phyloP scores from a whole-genome alignment of 2,113 vertebrate species.

The Cathartes aura region DNA sequence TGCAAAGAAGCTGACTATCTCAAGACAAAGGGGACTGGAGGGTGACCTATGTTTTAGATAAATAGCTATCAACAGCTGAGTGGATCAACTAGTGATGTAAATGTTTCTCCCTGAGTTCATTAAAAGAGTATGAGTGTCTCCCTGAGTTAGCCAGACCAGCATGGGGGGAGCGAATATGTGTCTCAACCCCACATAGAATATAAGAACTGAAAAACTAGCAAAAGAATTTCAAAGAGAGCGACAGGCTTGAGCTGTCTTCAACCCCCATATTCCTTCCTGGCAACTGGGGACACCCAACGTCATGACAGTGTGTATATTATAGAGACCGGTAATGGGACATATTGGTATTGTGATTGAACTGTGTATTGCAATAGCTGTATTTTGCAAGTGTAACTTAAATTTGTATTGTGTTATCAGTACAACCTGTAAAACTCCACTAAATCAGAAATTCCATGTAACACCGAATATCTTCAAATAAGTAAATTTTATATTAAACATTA shows the following conservation, averaged over 20 bases:
- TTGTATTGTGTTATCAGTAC: not conserved
- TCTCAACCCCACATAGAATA: not conserved
- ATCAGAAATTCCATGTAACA: not conserved
- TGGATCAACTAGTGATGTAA: not conserved
- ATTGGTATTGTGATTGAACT: not conserved
- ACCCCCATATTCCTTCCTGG: not conserved
- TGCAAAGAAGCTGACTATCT: not conserved
- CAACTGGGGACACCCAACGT: fast-evolving
- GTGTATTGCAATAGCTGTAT: not conserved
- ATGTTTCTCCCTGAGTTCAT: not conserved
- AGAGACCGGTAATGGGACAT: fast-evolving
- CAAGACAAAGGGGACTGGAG: fast-evolving
- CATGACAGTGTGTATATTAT: not conserved
- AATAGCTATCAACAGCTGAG: not conserved
- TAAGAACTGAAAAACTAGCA: not conserved
- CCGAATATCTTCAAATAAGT: not conserved
- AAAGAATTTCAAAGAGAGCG: not conserved
- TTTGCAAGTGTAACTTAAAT: not conserved
- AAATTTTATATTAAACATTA: not conserved
- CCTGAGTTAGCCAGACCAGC: not conserved
- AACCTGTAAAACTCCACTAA: not conserved
- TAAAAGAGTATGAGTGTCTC: not conserved
- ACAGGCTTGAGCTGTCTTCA: not conserved
- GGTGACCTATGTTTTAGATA: not conserved
- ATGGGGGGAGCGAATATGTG: not conserved